Base-by-base conservation (phyloP, 2,797 vertebrate species). In the Cheirogaleus major region DNA sequence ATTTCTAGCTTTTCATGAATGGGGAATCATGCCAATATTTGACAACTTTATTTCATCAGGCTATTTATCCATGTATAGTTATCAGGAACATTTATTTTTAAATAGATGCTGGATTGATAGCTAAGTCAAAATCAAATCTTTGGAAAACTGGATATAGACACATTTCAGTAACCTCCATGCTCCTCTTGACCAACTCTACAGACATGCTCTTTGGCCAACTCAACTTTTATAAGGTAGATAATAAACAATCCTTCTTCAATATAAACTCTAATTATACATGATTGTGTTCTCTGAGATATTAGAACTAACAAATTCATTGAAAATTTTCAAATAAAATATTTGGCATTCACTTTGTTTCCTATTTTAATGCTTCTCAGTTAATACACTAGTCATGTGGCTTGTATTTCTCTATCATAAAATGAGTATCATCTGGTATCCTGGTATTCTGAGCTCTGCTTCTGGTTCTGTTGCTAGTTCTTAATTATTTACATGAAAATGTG, bases 81-180 rank as follows among this genome's bases (percentile, higher is more conserved):
- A 91, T 87, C 88, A 95, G 52, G 48, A 88, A 92, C 25, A 52
- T 92, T 93, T 95, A 80, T 85, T 96, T 92, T 27, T 93, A 94
- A 90, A 95, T 73, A 91, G 81, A 48, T 73, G 73, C 35, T 91
- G 5, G 57, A 85, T 41, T 85, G 27, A 95, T 27, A 88, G 48
- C 57, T 95, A 95, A 78, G 17, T 88, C 10, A 84, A 84, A 97
- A 70, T 27, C 27, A 90, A 90, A 73, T 95, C 48, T 69, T 61
- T 95, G 59, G 2, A 10, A 41, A 82, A 79, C n/a, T 82, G 55
- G 32, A n/a, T 88, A 10, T 10, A 57, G 18, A 59, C 11, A 84
- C 30, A 85, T 50, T 91, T 88, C 63, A 82, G 43, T 93, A 65
- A 82, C 32, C 43, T 87, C 15, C 32, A 32, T 18, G 30, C 69